phyloP scores from a whole-genome alignment of 92 coral and sea anemone genomes.

The Ricordea florida region DNA sequence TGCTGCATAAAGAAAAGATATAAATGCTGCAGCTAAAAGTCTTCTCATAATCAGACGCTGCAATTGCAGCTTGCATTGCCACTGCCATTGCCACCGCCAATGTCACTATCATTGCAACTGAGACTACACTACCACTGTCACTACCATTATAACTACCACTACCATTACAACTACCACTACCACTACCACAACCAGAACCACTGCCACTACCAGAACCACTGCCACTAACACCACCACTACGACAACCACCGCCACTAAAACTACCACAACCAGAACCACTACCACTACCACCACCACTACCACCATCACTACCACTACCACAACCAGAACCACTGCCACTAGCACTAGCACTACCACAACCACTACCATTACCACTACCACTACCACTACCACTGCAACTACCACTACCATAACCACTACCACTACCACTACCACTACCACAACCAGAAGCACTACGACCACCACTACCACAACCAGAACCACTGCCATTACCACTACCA shows the following conservation, averaged over 20 bases:
- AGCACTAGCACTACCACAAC: neutral
- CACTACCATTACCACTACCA: neutral
- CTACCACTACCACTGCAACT: neutral
- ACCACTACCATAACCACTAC: neutral
- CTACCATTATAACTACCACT: neutral
- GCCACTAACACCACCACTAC: neutral
- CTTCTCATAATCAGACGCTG: no score
- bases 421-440: neutral
- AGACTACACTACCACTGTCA: neutral
- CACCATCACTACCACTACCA: neutral
- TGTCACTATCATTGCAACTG: no score
- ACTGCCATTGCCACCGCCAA: no score
- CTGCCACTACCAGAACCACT: neutral
- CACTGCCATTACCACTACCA: neutral
- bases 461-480: neutral
- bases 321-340: neutral
- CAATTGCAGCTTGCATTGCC: no score
- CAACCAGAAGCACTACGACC: neutral
- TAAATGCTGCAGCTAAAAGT: no score
- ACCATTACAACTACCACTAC: neutral
- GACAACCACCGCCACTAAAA: neutral
- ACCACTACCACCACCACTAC: neutral
- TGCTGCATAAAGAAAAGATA: no score
- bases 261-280: neutral
- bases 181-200: neutral